Percentiles rank a stretch among this genome's conserved stretches.
Conservation (phyloP, 2,888 invertebrate species). For the Microchrysa polita region DNA sequence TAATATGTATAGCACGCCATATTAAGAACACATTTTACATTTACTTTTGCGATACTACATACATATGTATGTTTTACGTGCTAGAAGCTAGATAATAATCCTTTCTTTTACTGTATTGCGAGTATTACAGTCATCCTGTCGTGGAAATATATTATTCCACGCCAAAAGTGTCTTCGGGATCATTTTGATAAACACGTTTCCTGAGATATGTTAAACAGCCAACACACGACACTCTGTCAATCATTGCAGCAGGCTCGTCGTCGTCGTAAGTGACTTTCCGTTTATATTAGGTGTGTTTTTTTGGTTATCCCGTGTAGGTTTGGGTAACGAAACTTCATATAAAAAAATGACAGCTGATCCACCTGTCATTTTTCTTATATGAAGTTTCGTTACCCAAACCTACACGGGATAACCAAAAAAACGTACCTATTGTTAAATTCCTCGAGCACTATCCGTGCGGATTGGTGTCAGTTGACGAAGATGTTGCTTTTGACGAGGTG, state of each 20-base stretch:
- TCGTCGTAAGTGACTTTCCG: slow-evolving; percentile 23
- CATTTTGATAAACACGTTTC: slow-evolving; percentile 25
- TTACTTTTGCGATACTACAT: not conserved
- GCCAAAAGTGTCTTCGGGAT: not conserved
- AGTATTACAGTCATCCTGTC: too few species aligned
- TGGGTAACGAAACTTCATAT: too few species aligned
- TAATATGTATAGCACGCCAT: too few species aligned
- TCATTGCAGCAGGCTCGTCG: too few species aligned
- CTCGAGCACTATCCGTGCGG: not conserved
- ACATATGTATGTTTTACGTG: not conserved
- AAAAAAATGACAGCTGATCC: too few species aligned
- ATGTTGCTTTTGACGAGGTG: not conserved
- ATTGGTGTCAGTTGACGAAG: not conserved
- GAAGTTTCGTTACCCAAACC: too few species aligned
- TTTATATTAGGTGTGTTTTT: too few species aligned
- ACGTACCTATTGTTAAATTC: slow-evolving; percentile 1
- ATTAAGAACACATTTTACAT: too few species aligned
- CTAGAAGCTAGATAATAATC: too few species aligned
- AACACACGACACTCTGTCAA: slow-evolving; percentile 44
- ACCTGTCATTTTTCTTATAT: too few species aligned
- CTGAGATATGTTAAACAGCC: slow-evolving; percentile 20
- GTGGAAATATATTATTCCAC: slow-evolving; percentile 7
- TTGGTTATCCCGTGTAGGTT: too few species aligned
- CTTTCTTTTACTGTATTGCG: not conserved
- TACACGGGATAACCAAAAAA: too few species aligned